These are phyloP conservation scores for Malacosoma neustria DNA, from an alignment of 2,888 invertebrate species.

Conservation along the genomic window DNA sequence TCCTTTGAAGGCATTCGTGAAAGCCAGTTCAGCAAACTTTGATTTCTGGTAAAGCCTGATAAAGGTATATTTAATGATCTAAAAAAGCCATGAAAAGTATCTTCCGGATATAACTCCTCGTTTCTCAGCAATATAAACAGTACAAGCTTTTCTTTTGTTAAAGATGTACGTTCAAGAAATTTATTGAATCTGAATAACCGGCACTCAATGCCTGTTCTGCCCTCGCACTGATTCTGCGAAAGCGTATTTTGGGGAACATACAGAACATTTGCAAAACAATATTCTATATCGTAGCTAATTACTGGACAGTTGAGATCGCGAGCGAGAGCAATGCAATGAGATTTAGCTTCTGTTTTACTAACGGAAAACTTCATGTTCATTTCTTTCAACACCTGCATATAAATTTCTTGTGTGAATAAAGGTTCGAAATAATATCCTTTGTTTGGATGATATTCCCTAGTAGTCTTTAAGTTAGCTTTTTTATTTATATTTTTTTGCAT, in stretches of 20 bases:
- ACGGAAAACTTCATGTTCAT: slow-evolving; percentile 22
- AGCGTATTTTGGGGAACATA: slow-evolving; percentile 23
- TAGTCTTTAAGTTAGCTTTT: not conserved
- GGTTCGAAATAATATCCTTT: slow-evolving; percentile 11
- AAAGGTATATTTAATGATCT: not conserved
- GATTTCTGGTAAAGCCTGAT: not conserved
- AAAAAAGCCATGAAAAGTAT: slow-evolving; percentile 18
- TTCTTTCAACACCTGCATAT: slow-evolving; percentile 26
- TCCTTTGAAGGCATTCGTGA: not conserved
- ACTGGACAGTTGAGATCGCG: slow-evolving; percentile 26
- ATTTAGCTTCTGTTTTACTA: slow-evolving; percentile 23
- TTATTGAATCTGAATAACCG: slow-evolving; percentile 15
- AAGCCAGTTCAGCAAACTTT: slow-evolving; percentile 1
- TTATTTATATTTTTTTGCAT: slow-evolving; percentile 11
- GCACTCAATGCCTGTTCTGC: slow-evolving; percentile 11
- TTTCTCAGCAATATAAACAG: slow-evolving; percentile 26
- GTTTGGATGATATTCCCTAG: not conserved
- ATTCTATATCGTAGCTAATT: slow-evolving; percentile 27
- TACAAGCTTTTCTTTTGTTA: slow-evolving; percentile 20
- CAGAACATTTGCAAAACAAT: slow-evolving; percentile 21
- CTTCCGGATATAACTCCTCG: slow-evolving; percentile 14
- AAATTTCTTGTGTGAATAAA: slow-evolving; percentile 20
- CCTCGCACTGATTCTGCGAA: slow-evolving; percentile 3
- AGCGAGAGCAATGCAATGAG: slow-evolving; percentile 30
- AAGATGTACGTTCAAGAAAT: slow-evolving; percentile 16